These are phyloP conservation scores for Drosophila flavopinicola DNA, from an alignment of 2,888 invertebrate genomes.

Conservation along the genomic window DNA sequence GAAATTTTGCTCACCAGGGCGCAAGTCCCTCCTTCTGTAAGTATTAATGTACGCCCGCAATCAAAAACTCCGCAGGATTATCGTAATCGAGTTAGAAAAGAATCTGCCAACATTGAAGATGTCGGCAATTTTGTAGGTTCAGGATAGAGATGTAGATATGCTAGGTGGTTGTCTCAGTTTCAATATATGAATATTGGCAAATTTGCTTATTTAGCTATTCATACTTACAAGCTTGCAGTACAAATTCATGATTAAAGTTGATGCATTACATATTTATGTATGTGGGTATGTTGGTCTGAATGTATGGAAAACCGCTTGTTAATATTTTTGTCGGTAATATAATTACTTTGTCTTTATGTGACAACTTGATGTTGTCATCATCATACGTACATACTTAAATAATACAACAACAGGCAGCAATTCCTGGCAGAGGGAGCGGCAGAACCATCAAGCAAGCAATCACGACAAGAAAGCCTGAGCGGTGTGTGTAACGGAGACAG, in stretches of 20 bases:
- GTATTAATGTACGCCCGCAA: neutral
- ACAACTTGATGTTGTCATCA: constrained; percentile 49
- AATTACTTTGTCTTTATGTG: constrained; percentile 62
- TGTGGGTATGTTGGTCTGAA: neutral
- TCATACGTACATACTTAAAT: constrained; percentile 24
- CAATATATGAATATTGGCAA: neutral
- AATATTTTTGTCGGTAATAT: constrained; percentile 65
- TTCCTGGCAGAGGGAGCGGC: constrained; percentile 9
- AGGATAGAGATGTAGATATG: neutral
- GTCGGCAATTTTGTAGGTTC: neutral
- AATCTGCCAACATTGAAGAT: neutral
- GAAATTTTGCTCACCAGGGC: too few species aligned
- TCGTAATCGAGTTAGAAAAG: constrained; percentile 43
- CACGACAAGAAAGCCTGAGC: constrained; percentile 33
- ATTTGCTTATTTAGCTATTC: constrained; percentile 1
- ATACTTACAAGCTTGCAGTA: neutral
- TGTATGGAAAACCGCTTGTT: constrained; percentile 30
- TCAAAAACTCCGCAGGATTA: constrained; percentile 22
- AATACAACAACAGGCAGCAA: constrained; percentile 18
- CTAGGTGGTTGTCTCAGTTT: constrained; percentile 2
- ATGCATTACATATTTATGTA: neutral
- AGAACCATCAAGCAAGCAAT: constrained; percentile 10
- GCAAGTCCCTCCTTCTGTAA: neutral
- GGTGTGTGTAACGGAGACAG: constrained; percentile 47
- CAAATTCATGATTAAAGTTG: neutral